These are phyloP conservation scores for Rhabdornis inornatus DNA, from an alignment of 2,113 vertebrate species.

Conservation along the genomic window DNA sequence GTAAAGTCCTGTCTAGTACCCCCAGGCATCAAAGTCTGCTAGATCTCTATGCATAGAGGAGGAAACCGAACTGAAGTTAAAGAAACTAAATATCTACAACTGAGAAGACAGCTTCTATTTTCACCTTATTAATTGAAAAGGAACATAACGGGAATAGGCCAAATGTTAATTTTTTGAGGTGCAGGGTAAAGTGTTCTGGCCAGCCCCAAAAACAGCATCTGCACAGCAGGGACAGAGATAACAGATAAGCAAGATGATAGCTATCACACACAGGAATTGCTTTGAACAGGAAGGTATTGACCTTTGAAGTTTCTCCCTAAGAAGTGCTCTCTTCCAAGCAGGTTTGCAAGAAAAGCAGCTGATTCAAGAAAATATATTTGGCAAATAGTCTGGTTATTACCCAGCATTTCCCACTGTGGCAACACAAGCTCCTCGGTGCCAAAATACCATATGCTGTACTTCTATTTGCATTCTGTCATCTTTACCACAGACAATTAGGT, in stretches of 20 bases:
- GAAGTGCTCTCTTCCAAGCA: not conserved
- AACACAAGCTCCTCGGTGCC: not conserved
- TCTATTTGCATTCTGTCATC: not conserved
- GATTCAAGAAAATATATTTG: not conserved
- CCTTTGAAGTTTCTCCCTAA: not conserved
- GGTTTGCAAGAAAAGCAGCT: not conserved
- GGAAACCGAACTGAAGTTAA: accelerated
- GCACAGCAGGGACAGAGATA: not conserved
- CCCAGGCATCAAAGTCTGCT: accelerated
- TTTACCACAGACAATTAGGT: not conserved
- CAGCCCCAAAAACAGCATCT: not conserved
- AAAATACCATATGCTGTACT: not conserved
- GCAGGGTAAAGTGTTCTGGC: not conserved
- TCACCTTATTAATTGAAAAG: not conserved
- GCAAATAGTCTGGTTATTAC: not conserved
- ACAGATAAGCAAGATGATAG: not conserved
- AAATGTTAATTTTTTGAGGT: accelerated
- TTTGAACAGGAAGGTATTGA: not conserved
- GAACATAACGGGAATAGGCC: accelerated
- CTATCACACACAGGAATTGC: not conserved
- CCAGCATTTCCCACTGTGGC: not conserved
- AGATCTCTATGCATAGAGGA: accelerated
- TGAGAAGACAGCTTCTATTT: not conserved
- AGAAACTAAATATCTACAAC: not conserved
- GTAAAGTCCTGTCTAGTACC: accelerated